A percentile compares a stretch with the other conserved stretches of the same genome.
Conservation (phyloP, 1,140 invertebrate genomes). For the Calephelis nemesis region DNA sequence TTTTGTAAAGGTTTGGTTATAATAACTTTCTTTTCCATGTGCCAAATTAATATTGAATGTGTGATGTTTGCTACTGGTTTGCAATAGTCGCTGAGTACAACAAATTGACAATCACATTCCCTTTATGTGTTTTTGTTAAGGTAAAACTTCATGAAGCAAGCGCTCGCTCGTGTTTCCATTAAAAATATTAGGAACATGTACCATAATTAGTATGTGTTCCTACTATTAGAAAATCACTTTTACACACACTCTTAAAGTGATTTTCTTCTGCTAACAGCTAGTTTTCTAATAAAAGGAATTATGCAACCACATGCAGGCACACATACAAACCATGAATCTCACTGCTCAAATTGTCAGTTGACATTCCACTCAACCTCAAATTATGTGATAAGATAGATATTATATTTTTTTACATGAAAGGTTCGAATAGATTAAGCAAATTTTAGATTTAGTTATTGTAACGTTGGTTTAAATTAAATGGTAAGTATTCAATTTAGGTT, state of each 20-base stretch:
- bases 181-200: too few species aligned
- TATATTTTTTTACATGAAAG: constrained; percentile 21
- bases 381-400: constrained; percentile 26
- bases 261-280: too few species aligned
- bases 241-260: too few species aligned
- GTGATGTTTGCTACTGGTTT: neutral
- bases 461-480: neutral
- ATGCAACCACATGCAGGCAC: too few species aligned
- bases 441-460: constrained; percentile 4
- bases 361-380: constrained; percentile 24
- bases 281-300: too few species aligned
- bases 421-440: neutral
- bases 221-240: too few species aligned
- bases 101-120: neutral
- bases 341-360: constrained; percentile 13
- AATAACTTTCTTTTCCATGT: neutral
- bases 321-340: neutral
- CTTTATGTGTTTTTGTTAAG: too few species aligned
- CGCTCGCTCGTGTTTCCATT: too few species aligned
- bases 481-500: constrained; percentile 5
- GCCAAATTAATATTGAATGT: constrained; percentile 6
- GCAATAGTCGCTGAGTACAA: neutral
- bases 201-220: too few species aligned
- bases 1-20: neutral
- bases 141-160: too few species aligned